Conservation (phyloP, 2,113 vertebrate species). For the Poeciliopsis prolifica region DNA sequence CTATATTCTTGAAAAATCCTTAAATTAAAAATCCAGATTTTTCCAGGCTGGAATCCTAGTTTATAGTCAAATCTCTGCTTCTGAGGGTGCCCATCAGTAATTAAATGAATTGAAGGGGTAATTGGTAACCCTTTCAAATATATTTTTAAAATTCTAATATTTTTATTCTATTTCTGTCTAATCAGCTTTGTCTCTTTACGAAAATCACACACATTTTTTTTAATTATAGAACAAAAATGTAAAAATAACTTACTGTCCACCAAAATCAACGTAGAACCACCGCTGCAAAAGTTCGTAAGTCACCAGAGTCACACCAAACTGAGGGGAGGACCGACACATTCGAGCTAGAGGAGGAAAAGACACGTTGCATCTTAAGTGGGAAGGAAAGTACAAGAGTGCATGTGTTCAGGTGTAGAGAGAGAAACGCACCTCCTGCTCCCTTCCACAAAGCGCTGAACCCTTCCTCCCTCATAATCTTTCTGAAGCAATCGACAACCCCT, state of each 20-base stretch:
- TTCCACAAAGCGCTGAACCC: conserved; percentile 95
- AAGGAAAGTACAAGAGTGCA: background rate
- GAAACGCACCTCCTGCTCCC: conserved; percentile 89
- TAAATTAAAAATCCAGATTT: too few relatives aligned
- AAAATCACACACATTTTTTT: background rate
- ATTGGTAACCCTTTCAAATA: too few relatives aligned
- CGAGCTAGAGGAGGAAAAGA: conserved; percentile 82
- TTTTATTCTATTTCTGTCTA: background rate
- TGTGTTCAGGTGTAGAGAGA: background rate
- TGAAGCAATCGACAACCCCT: conserved; percentile 94
- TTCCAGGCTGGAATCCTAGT: too few relatives aligned
- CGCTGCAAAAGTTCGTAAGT: conserved; percentile 97
- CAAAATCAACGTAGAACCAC: conserved; percentile 97
- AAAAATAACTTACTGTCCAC: conserved; percentile 87
- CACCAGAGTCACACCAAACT: conserved; percentile 96
- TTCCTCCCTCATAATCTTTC: conserved; percentile 93
- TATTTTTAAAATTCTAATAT: background rate
- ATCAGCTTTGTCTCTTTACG: background rate
- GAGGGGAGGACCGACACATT: conserved; percentile 96
- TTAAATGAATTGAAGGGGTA: too few relatives aligned
- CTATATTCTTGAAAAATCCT: too few relatives aligned
- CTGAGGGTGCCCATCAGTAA: too few relatives aligned
- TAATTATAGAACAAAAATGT: too few relatives aligned
- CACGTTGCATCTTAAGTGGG: background rate
- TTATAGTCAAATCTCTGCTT: too few relatives aligned